Conservation (phyloP, 2,797 vertebrate genomes). For the Protosalanx chinensis region DNA sequence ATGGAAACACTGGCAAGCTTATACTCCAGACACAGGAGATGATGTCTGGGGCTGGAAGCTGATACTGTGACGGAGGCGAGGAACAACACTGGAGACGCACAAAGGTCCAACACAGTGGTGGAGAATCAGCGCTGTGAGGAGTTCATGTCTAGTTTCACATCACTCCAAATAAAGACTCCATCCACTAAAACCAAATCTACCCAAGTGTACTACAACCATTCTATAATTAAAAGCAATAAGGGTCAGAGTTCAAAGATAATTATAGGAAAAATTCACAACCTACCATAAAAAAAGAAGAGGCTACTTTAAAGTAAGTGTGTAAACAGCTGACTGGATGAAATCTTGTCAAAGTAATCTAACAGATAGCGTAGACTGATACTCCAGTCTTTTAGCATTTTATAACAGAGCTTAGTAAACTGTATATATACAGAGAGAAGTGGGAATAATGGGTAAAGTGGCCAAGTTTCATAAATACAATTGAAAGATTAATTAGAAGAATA, state of each 20-base stretch:
- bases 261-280: not conserved
- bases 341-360: not conserved
- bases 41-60: slow-evolving; percentile 48
- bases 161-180: not conserved
- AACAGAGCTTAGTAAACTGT: too few species aligned
- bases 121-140: not conserved
- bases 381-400: too few species aligned
- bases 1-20: slow-evolving; percentile 50
- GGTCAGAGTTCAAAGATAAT: too few species aligned
- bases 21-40: slow-evolving; percentile 43
- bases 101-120: not conserved
- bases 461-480: too few species aligned
- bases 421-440: too few species aligned
- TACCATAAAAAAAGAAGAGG: not conserved
- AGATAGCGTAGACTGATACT: not conserved
- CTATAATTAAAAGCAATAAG: too few species aligned
- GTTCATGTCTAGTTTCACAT: not conserved
- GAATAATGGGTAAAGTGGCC: too few species aligned
- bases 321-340: slow-evolving; percentile 1
- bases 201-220: too few species aligned
- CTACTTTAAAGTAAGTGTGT: not conserved
- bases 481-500: too few species aligned
- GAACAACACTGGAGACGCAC: slow-evolving; percentile 33
- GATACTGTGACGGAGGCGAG: slow-evolving; percentile 46
- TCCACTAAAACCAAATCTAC: too few species aligned